Conservation (phyloP, 2,113 vertebrate genomes). For the Ranitomeya imitator region DNA sequence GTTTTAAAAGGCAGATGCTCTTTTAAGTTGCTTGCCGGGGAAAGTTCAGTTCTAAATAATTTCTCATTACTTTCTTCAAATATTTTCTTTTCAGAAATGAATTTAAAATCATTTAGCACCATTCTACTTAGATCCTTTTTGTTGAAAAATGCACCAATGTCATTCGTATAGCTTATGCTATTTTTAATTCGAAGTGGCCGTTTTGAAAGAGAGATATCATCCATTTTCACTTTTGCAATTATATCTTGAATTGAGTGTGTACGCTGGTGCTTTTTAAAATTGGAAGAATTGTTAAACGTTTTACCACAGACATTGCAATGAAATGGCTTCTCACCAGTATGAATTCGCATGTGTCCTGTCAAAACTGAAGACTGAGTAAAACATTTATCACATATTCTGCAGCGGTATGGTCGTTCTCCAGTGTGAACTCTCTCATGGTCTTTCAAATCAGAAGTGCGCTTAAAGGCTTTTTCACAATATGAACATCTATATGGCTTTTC, state of each 20-base stretch:
- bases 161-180: slow-evolving; percentile 15
- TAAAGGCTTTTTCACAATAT: slow-evolving; percentile 67
- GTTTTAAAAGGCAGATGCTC: background rate
- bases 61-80: background rate
- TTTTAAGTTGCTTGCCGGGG: background rate
- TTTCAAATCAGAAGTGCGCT: slow-evolving; percentile 67
- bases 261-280: slow-evolving; percentile 69
- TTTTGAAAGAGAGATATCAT: background rate
- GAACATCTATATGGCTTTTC: slow-evolving; percentile 69
- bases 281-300: slow-evolving; percentile 67
- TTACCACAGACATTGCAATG: slow-evolving; percentile 63
- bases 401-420: slow-evolving; percentile 49
- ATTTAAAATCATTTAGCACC: slow-evolving; percentile 10
- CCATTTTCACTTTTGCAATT: slow-evolving; percentile 30
- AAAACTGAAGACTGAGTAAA: slow-evolving; percentile 66
- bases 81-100: background rate
- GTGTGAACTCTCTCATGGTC: slow-evolving; percentile 64
- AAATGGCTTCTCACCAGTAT: slow-evolving; percentile 68
- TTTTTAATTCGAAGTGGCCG: slow-evolving; percentile 45
- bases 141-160: background rate
- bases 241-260: slow-evolving; percentile 60
- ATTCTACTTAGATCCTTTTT: background rate
- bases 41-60: background rate
- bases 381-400: slow-evolving; percentile 38
- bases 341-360: slow-evolving; percentile 66